phyloP scores from a whole-genome alignment of 2,888 invertebrate species.

The Agriotes lineatus region DNA sequence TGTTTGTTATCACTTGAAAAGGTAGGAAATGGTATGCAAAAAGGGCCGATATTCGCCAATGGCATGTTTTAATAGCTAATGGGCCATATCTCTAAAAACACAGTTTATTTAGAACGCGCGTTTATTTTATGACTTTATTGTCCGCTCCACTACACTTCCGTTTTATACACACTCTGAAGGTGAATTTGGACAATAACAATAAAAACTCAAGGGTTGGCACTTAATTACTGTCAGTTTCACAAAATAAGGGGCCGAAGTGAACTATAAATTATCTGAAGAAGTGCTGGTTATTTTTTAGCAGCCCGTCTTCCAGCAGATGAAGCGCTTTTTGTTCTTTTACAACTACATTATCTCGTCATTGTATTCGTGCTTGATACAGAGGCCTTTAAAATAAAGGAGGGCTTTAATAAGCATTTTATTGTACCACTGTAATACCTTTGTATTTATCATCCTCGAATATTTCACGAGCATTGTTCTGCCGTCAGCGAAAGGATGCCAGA shows the following conservation, averaged over 20 bases:
- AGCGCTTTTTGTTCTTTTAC: constrained; percentile 29
- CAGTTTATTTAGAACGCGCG: no score
- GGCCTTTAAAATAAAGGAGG: constrained; percentile 28
- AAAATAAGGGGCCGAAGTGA: neutral
- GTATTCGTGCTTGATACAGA: constrained; percentile 25
- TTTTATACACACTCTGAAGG: no score
- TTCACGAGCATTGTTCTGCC: constrained; percentile 27
- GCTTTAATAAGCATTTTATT: constrained; percentile 36
- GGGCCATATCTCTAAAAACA: no score
- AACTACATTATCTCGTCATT: constrained; percentile 34
- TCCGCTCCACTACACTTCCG: no score
- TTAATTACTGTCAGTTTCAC: no score
- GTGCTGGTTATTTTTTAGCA: neutral
- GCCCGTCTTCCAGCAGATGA: neutral
- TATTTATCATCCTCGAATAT: constrained; percentile 29
- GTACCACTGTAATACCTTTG: constrained; percentile 32
- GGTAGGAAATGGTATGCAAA: no score
- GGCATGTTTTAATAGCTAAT: no score
- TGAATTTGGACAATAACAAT: no score
- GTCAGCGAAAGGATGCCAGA: constrained; percentile 21
- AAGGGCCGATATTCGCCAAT: no score
- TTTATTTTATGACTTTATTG: no score
- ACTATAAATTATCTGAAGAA: constrained; percentile 17
- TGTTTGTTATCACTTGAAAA: no score
- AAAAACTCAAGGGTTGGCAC: no score